Evolutionary conservation across 1,140 invertebrate species (phyloP).

Genomic region (Trichomalopsis sarcophagae): DNA sequence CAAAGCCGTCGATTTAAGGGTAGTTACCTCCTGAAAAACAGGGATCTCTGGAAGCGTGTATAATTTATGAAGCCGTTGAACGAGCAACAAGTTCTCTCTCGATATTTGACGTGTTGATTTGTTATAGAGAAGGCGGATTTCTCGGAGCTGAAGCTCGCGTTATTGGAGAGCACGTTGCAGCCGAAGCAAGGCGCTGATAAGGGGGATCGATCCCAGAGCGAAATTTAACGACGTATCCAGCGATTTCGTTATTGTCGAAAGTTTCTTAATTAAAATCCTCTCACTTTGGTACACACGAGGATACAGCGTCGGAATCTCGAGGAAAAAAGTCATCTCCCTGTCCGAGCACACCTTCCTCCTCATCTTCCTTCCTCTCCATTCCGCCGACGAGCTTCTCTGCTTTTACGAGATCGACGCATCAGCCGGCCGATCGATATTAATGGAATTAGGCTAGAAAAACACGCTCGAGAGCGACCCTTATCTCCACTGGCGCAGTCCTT

Average conservation of each 20-base stretch:
- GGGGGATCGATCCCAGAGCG: constrained; percentile 54
- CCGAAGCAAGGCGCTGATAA: constrained; percentile 54
- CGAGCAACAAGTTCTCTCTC: constrained; percentile 2
- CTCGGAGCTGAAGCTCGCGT: not conserved
- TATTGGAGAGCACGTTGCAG: not conserved
- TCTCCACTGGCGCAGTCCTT: not conserved
- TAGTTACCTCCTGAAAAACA: not conserved
- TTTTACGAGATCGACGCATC: constrained; percentile 22
- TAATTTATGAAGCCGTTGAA: not conserved
- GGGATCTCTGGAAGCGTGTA: not conserved
- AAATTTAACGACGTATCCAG: not conserved
- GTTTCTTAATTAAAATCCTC: no score
- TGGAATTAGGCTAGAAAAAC: constrained; percentile 5
- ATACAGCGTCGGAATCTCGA: not conserved
- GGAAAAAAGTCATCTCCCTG: not conserved
- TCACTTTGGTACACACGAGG: no score
- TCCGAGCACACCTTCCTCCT: not conserved
- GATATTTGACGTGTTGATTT: constrained; percentile 3
- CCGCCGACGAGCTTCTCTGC: not conserved
- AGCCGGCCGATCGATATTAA: constrained; percentile 16
- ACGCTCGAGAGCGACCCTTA: not conserved
- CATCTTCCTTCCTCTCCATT: not conserved
- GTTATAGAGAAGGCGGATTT: not conserved
- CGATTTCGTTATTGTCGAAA: no score
- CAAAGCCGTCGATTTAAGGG: not conserved